Percentiles rank a stretch among this genome's conserved stretches.
Conservation (phyloP, 2,888 invertebrate species). For the Netelia fuscicornis region DNA sequence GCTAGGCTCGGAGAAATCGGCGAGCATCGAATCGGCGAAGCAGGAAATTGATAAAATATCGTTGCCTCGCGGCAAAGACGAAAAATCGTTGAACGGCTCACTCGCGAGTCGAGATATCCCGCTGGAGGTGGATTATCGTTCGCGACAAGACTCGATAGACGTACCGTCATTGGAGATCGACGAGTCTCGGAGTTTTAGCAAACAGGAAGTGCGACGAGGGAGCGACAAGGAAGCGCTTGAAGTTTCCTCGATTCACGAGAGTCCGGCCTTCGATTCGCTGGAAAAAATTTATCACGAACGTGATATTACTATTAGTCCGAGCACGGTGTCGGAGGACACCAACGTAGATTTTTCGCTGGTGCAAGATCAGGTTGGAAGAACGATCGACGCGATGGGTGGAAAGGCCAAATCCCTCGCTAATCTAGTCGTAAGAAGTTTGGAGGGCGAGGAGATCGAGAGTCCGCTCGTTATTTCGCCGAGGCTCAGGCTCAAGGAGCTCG, state of each 20-base stretch:
- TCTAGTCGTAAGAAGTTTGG: slow-evolving; percentile 40
- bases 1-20: slow-evolving; percentile 70
- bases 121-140: slow-evolving; percentile 65
- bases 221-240: slow-evolving; percentile 63
- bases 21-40: slow-evolving; percentile 77
- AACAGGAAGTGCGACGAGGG: slow-evolving; percentile 64
- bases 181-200: slow-evolving; percentile 67
- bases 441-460: slow-evolving; percentile 76
- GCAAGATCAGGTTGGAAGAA: slow-evolving; percentile 67
- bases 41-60: slow-evolving; percentile 76
- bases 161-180: slow-evolving; percentile 80
- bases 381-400: slow-evolving; percentile 1
- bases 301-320: slow-evolving; percentile 78
- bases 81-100: slow-evolving; percentile 60
- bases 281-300: slow-evolving; percentile 76
- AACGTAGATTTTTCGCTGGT: slow-evolving; percentile 76
- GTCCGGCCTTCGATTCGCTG: slow-evolving; percentile 78
- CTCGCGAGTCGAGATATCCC: slow-evolving; percentile 74
- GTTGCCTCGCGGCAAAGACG: slow-evolving; percentile 1
- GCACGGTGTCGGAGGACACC: slow-evolving; percentile 78
- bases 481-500: slow-evolving; percentile 78
- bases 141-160: slow-evolving; percentile 80
- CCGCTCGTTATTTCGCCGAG: slow-evolving; percentile 81
- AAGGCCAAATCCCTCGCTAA: slow-evolving; percentile 50
- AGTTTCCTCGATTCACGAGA: slow-evolving; percentile 77